Evolutionary conservation across 2,888 invertebrate genomes (phyloP), one percentile per base, ranked within the genome.

Genomic region (Caenorhabditis wallacei): DNA sequence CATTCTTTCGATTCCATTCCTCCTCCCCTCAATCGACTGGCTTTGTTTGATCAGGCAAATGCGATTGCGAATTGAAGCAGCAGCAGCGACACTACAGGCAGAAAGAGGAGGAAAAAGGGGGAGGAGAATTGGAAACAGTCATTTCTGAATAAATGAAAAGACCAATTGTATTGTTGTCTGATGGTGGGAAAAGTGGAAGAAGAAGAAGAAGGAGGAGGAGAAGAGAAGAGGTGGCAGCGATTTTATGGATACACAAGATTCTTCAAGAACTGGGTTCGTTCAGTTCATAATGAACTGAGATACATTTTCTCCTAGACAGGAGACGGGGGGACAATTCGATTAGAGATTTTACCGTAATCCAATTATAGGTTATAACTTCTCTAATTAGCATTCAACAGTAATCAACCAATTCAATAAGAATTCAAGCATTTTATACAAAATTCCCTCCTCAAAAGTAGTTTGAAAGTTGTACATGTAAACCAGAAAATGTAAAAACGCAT

Each of bases 21-120:
- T 18, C 40, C 37, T 35, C 53, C 13, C 61, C 10, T 8, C 24
- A 48, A 68, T 48, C 66, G 53, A 68, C 63, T 59, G 76, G 66
- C 76, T 76, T 76, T 76, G 76, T 76, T 76, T 76, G 76, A 76
- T 76, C 76, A 76, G 76, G 61, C 76, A 69, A 75, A 75, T 75
- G 68, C 75, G 76, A 76, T 69, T 69, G 75, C 22, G 66, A 66
- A 75, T 22, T 53, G 46, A 48, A 48, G 74, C 57, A 75, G 66
- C 56, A 61, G 46, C 13, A 48, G 74, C 57, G 66, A 57, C 56
- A 61, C 35, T 51, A 18, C n/a, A 54, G 57, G 53, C 20, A 51
- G 59, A 37, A 40, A 22, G 16, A 30, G 30, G 30, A n/a, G 35
- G 10, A 20, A 18, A 18, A 30, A 35, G 30, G 26, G 18, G 56